phyloP scores from a whole-genome alignment of 2,797 vertebrate genomes.

The Tympanoctomys barrerae region DNA sequence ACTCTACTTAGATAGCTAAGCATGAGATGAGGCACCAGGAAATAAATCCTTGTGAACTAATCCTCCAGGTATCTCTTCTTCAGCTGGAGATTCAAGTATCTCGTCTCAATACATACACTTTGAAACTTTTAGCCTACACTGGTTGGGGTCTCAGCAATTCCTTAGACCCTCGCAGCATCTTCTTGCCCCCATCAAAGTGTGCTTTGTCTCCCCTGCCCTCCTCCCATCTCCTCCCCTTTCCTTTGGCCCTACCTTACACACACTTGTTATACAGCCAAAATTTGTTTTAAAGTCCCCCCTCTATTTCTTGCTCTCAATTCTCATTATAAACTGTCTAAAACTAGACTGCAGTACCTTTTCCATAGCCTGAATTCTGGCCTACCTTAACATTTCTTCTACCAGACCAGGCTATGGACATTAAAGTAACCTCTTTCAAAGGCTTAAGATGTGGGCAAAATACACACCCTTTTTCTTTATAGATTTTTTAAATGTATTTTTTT shows the following conservation, averaged over 20 bases:
- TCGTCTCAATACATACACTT: neutral
- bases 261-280: neutral
- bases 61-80: neutral
- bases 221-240: too few relatives aligned
- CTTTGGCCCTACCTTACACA: neutral
- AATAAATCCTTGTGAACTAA: neutral
- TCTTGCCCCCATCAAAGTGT: neutral
- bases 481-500: too few relatives aligned
- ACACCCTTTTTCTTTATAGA: neutral
- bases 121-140: neutral
- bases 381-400: neutral
- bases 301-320: neutral
- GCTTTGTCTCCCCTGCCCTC: neutral
- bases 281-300: neutral
- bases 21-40: too few relatives aligned
- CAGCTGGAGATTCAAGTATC: neutral
- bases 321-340: neutral
- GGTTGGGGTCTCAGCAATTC: neutral
- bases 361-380: neutral
- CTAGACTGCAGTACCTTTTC: too few relatives aligned
- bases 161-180: neutral
- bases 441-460: neutral
- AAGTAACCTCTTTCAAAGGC: neutral
- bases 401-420: neutral
- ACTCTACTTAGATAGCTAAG: neutral